These are phyloP conservation scores for Timema cristinae DNA, from an alignment of 2,888 invertebrate species.

Conservation along the genomic window DNA sequence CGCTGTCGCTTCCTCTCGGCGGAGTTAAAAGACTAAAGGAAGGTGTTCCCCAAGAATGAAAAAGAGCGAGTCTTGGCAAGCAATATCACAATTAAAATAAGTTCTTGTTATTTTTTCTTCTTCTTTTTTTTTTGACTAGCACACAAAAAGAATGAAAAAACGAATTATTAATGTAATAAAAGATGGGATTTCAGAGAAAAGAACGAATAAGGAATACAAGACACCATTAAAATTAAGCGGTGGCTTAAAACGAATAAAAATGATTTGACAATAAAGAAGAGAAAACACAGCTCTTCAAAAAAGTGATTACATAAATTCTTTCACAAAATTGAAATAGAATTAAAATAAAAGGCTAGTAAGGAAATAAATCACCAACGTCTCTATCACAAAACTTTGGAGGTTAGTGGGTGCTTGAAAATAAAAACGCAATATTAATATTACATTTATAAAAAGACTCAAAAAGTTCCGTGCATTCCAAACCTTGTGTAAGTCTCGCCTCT, in stretches of 20 bases:
- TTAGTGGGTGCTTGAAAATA: no score
- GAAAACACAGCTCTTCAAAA: slow-evolving; percentile 13
- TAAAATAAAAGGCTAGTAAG: no score
- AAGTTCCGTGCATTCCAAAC: no score
- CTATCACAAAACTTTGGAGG: no score
- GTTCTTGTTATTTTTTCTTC: neutral
- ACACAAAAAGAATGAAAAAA: slow-evolving; percentile 8
- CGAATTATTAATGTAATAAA: slow-evolving; percentile 14
- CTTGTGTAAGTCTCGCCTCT: no score
- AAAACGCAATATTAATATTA: no score
- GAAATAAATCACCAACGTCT: no score
- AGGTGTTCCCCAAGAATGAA: slow-evolving; percentile 9
- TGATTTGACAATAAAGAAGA: slow-evolving; percentile 13
- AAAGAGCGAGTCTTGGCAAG: neutral
- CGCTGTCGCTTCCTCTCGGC: no score
- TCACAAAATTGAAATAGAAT: no score
- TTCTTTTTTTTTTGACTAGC: neutral
- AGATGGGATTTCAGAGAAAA: slow-evolving; percentile 6
- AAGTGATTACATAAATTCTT: neutral
- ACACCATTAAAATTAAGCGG: slow-evolving; percentile 16
- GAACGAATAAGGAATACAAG: neutral
- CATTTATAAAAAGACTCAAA: no score
- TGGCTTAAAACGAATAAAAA: slow-evolving; percentile 16
- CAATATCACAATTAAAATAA: slow-evolving; percentile 13
- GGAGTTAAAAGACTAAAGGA: neutral